Conservation (phyloP, 2,797 vertebrate species). For the Phoxinus dragarum region DNA sequence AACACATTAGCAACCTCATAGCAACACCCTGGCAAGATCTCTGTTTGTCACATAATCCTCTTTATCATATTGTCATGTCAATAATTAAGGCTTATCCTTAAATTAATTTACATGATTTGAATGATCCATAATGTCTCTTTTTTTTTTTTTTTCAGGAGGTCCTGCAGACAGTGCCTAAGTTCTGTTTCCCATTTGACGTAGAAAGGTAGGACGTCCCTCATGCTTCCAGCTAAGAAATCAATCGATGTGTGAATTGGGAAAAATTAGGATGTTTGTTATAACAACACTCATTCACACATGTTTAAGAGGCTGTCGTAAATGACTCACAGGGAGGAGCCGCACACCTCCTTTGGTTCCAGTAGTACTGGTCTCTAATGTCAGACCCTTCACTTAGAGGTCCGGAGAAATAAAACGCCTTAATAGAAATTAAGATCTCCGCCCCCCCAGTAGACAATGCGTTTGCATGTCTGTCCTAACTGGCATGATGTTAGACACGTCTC, state of each 20-base stretch:
- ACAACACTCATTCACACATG: conserved; percentile 30
- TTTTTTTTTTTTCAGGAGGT: conserved; percentile 82
- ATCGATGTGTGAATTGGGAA: conserved; percentile 2
- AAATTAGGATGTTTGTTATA: conserved; percentile 21
- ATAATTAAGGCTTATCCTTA: neutral
- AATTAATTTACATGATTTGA: neutral
- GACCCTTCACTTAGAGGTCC: neutral
- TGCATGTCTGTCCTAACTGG: conserved; percentile 35
- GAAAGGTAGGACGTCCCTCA: conserved; percentile 85
- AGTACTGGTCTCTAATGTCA: conserved; percentile 6
- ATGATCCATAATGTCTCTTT: conserved; percentile 52
- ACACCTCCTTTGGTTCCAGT: conserved; percentile 22
- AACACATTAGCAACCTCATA: neutral
- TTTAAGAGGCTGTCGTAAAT: conserved; percentile 16
- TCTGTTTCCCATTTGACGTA: conserved; percentile 98
- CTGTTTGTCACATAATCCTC: neutral
- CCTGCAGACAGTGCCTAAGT: conserved; percentile 92
- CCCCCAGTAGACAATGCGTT: conserved; percentile 31
- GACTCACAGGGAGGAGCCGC: conserved; percentile 22
- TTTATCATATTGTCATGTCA: neutral
- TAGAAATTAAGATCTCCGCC: conserved; percentile 14
- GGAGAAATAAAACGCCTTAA: neutral
- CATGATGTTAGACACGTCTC: neutral
- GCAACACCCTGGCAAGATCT: neutral
- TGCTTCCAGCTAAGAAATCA: conserved; percentile 22